Evolutionary conservation across 1,140 invertebrate species (phyloP).

Genomic region (Charaxes varanes): DNA sequence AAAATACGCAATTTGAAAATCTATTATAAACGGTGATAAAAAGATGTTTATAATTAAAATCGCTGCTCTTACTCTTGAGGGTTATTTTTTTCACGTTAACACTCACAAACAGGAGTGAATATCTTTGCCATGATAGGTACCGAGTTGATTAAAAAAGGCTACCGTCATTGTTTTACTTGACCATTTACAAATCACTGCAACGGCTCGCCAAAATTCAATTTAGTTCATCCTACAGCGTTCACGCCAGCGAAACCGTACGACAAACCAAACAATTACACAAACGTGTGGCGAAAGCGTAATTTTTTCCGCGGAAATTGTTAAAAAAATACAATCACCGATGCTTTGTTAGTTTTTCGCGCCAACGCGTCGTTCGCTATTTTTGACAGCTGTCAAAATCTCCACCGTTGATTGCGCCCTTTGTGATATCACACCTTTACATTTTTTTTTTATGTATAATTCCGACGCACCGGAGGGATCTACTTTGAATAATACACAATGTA

Average conservation of each 20-base stretch:
- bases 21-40: too few relatives aligned
- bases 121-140: too few relatives aligned
- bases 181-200: slow-evolving; percentile 42
- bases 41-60: too few relatives aligned
- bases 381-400: slow-evolving; percentile 64
- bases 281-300: slow-evolving; percentile 66
- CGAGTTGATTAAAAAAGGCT: slow-evolving; percentile 3
- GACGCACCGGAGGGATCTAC: slow-evolving; percentile 5
- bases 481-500: slow-evolving; percentile 57
- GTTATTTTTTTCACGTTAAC: too few relatives aligned
- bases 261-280: slow-evolving; percentile 71
- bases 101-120: too few relatives aligned
- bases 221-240: slow-evolving; percentile 42
- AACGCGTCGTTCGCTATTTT: slow-evolving; percentile 54
- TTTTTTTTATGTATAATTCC: too few relatives aligned
- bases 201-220: slow-evolving; percentile 66
- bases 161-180: slow-evolving; percentile 18
- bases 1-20: too few relatives aligned
- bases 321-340: slow-evolving; percentile 34
- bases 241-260: slow-evolving; percentile 40
- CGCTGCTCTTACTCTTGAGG: too few relatives aligned
- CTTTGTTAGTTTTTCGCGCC: slow-evolving; percentile 64
- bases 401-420: slow-evolving; percentile 51
- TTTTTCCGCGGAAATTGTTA: slow-evolving; percentile 54
- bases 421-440: slow-evolving; percentile 36